Evolutionary conservation across 2,113 vertebrate species (phyloP).

Genomic region (Notothenia rossii): DNA sequence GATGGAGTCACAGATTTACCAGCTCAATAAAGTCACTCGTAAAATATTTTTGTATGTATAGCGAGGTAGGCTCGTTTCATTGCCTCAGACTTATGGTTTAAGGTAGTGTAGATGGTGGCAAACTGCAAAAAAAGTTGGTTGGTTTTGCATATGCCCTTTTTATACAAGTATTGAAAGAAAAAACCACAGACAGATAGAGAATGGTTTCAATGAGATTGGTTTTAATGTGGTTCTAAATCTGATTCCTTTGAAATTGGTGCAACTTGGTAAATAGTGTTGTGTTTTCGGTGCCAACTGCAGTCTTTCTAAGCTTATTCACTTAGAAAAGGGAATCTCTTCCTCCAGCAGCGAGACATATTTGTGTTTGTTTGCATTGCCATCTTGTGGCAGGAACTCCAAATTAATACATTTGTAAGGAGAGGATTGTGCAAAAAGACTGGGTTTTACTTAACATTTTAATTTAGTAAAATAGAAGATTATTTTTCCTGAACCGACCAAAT

Average conservation of each 20-base stretch:
- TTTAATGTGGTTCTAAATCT: not conserved
- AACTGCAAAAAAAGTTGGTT: not conserved
- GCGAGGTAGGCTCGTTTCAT: slow-evolving; percentile 5
- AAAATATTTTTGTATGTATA: slow-evolving; percentile 42
- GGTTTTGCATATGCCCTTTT: not conserved
- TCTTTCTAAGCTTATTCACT: not conserved
- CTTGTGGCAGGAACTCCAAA: slow-evolving; percentile 26
- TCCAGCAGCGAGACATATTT: not conserved
- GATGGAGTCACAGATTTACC: slow-evolving; percentile 26
- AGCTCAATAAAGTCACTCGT: slow-evolving; percentile 53
- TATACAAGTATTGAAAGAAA: not conserved
- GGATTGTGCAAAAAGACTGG: no score
- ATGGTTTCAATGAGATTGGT: no score
- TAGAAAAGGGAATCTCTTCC: not conserved
- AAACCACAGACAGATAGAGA: not conserved
- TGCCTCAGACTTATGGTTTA: not conserved
- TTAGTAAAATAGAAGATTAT: no score
- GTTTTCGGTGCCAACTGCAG: no score
- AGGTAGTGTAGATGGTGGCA: not conserved
- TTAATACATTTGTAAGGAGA: no score
- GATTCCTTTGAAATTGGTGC: not conserved
- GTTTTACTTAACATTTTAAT: no score
- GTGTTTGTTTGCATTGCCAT: slow-evolving; percentile 35
- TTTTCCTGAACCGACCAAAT: no score
- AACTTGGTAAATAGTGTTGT: no score